Evolutionary conservation across 1,140 invertebrate species (phyloP).

Genomic region (Myzus persicae): DNA sequence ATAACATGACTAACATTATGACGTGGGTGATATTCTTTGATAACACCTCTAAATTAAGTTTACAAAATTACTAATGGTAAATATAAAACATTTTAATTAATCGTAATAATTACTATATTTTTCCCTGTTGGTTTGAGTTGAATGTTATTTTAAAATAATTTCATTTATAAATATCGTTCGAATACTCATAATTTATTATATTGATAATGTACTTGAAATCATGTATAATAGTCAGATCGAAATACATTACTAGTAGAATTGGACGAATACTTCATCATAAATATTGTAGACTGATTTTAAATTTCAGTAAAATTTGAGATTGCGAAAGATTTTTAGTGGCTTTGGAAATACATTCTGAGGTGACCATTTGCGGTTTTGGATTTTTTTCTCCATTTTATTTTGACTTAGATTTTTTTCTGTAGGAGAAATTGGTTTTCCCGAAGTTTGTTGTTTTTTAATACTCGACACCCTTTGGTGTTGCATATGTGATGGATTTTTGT

Average conservation of each 20-base stretch:
- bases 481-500: neutral
- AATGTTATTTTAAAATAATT: neutral
- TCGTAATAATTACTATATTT: neutral
- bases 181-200: fast-evolving
- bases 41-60: too few relatives aligned
- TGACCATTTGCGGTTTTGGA: neutral
- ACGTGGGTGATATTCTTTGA: too few relatives aligned
- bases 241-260: neutral
- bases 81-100: too few relatives aligned
- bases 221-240: neutral
- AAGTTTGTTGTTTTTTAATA: neutral
- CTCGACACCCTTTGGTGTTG: neutral
- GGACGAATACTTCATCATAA: neutral
- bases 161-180: neutral
- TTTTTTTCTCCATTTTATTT: neutral
- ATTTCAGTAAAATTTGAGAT: neutral
- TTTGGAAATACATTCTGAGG: neutral
- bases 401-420: neutral
- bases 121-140: neutral
- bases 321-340: neutral
- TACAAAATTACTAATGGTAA: too few relatives aligned
- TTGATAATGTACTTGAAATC: neutral
- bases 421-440: neutral
- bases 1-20: too few relatives aligned
- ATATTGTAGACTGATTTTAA: neutral